Evolutionary conservation across 2,113 vertebrate genomes (phyloP).

Genomic region (Lophius piscatorius): DNA sequence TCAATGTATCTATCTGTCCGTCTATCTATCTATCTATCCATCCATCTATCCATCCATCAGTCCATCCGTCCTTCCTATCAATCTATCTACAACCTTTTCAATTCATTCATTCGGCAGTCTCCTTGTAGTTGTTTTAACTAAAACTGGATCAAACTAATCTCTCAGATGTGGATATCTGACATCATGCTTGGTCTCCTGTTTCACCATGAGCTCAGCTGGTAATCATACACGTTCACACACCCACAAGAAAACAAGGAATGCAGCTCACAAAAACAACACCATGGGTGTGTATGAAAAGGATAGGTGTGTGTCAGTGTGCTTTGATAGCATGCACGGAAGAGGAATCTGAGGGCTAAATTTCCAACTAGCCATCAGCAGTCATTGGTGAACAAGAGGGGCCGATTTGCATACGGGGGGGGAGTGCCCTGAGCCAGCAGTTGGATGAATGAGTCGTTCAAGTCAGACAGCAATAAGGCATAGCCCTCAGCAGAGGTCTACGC

Average conservation of each 20-base stretch:
- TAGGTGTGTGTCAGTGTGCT: constrained; percentile 23
- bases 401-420: constrained; percentile 78
- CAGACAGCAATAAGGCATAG: constrained; percentile 68
- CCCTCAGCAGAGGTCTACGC: constrained; percentile 68
- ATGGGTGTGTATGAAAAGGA: constrained; percentile 31
- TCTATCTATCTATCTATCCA: neutral
- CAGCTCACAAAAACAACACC: constrained; percentile 21
- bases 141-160: constrained; percentile 62
- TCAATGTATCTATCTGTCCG: neutral
- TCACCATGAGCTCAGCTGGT: constrained; percentile 33
- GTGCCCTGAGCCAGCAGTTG: constrained; percentile 68
- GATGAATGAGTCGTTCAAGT: constrained; percentile 78
- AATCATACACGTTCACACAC: constrained; percentile 42
- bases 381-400: constrained; percentile 62
- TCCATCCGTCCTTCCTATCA: neutral
- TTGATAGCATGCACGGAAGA: constrained; percentile 19
- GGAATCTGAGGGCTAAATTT: constrained; percentile 46
- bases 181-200: constrained; percentile 31
- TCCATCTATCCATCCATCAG: constrained; percentile 1
- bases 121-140: constrained; percentile 43
- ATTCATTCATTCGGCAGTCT: constrained; percentile 9
- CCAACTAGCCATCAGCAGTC: constrained; percentile 32
- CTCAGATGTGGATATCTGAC: constrained; percentile 42
- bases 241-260: constrained; percentile 38
- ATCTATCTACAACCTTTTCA: neutral